Evolutionary conservation across 2,888 invertebrate species (phyloP), one percentile per base, ranked within the genome.

Genomic region (Metacarcinus magister): DNA sequence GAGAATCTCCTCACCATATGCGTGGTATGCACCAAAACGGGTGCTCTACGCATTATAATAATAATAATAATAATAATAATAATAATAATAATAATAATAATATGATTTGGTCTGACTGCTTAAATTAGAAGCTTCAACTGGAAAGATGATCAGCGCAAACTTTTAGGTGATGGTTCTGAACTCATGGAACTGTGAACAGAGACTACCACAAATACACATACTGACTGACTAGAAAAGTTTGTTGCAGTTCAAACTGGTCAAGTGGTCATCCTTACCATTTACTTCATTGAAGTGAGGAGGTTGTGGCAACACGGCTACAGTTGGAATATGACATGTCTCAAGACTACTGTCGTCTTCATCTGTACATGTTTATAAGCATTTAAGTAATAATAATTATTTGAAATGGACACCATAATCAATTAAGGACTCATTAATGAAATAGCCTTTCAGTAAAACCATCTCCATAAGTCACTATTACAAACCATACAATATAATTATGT

Each of bases 261-360:
- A n/a, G n/a, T n/a, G n/a, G n/a, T 75, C n/a, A n/a, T 75, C 8
- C n/a, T n/a, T n/a, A 75, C 75, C 75, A 75, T 75, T 75, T 75
- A 75, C n/a, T 75, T 75, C 75, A 75, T n/a, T n/a, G n/a, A 19
- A n/a, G n/a, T 28, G 75, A 75, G 75, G n/a, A 75, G 75, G n/a
- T 75, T 75, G 75, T 75, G 75, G 75, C 75, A 75, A 75, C 75
- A n/a, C 75, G n/a, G 75, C 75, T 75, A 75, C 75, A 75, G 75
- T n/a, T 75, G 75, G n/a, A 19, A n/a, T n/a, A 7, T n/a, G 75
- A 28, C n/a, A 8, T n/a, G n/a, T n/a, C n/a, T n/a, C n/a, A n/a
- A n/a, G n/a, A n/a, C n/a, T n/a, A n/a, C n/a, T n/a, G n/a, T n/a
- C n/a, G n/a, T n/a, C n/a, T n/a, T n/a, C n/a, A n/a, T n/a, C n/a